A percentile compares a stretch with the other conserved stretches of the same genome.
Evolutionary conservation across 2,113 vertebrate genomes (phyloP).

Genomic region (Lipophrys pholis): DNA sequence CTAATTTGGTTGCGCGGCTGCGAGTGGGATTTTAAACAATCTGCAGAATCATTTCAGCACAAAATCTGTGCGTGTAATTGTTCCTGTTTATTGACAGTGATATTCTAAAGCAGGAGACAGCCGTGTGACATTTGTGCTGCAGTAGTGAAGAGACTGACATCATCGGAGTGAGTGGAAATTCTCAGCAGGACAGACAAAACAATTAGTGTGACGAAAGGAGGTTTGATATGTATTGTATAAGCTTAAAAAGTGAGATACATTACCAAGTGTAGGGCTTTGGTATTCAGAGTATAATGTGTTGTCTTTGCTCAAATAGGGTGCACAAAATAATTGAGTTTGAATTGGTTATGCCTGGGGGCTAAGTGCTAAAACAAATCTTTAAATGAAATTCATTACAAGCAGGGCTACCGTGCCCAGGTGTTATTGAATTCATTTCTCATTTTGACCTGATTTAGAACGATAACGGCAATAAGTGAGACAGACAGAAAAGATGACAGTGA

Average conservation of each 20-base stretch:
- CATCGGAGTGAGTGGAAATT: slow-evolving; percentile 49
- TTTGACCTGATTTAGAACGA: slow-evolving; percentile 84
- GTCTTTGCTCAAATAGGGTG: slow-evolving; percentile 76
- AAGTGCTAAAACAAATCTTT: slow-evolving; percentile 86
- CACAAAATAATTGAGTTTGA: slow-evolving; percentile 86
- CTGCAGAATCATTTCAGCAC: slow-evolving; percentile 39
- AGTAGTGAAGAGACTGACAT: slow-evolving; percentile 38
- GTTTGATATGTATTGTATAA: slow-evolving; percentile 41
- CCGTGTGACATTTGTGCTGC: slow-evolving; percentile 34
- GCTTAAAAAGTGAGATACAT: slow-evolving; percentile 62
- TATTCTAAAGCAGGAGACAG: slow-evolving; percentile 51
- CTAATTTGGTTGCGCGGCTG: slow-evolving; percentile 64
- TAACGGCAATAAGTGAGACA: slow-evolving; percentile 80
- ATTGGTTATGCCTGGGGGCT: slow-evolving; percentile 82
- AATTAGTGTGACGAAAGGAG: slow-evolving; percentile 45
- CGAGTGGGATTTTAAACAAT: slow-evolving; percentile 59
- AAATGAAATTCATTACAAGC: slow-evolving; percentile 85
- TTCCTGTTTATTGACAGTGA: slow-evolving; percentile 41
- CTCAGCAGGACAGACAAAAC: slow-evolving; percentile 47
- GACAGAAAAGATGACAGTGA: slow-evolving; percentile 78
- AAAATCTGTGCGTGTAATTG: slow-evolving; percentile 32
- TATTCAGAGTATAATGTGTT: slow-evolving; percentile 78
- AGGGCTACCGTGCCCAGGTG: slow-evolving; percentile 79
- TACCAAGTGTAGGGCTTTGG: slow-evolving; percentile 57
- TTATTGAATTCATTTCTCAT: slow-evolving; percentile 84